A percentile compares a stretch with the other conserved stretches of the same genome.
phyloP scores from a whole-genome alignment of 2,888 invertebrate species.

The Chrysolina americana region DNA sequence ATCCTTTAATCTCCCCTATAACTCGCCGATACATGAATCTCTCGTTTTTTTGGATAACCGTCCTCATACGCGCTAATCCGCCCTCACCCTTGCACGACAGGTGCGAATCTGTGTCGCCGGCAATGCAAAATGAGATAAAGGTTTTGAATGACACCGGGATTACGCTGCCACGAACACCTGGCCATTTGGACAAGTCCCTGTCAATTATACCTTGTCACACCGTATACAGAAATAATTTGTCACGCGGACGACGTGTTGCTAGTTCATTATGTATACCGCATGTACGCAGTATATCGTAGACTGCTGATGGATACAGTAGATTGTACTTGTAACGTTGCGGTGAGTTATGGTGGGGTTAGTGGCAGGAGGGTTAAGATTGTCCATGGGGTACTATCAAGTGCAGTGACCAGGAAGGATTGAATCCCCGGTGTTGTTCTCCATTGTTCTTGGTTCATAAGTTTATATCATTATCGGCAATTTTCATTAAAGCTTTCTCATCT shows the following conservation, averaged over 20 bases:
- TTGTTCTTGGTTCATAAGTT: too few species aligned
- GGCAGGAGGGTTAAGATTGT: background rate
- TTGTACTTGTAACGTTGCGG: slow-evolving; percentile 11
- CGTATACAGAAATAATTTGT: slow-evolving; percentile 46
- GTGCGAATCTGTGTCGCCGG: slow-evolving; percentile 36
- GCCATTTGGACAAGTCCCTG: slow-evolving; percentile 45
- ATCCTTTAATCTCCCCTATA: background rate
- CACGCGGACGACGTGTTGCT: slow-evolving; percentile 36
- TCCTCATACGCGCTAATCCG: slow-evolving; percentile 7
- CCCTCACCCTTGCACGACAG: slow-evolving; percentile 24
- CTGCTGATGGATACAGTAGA: slow-evolving; percentile 9
- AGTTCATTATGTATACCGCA: slow-evolving; percentile 42
- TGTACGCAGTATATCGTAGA: slow-evolving; percentile 14
- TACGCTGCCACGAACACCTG: slow-evolving; percentile 48
- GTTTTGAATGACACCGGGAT: slow-evolving; percentile 46
- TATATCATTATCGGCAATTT: too few species aligned
- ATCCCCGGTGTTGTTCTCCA: too few species aligned
- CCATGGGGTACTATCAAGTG: background rate
- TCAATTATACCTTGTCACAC: slow-evolving; percentile 45
- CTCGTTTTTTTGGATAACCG: slow-evolving; percentile 7
- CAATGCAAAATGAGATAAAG: slow-evolving; percentile 37
- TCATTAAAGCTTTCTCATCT: too few species aligned
- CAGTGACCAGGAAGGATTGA: too few species aligned
- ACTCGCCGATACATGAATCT: slow-evolving; percentile 11
- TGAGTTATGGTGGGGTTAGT: background rate